A percentile compares a stretch with the other conserved stretches of the same genome.
These are phyloP conservation scores for Malaclemys terrapin DNA, from an alignment of 2,113 vertebrate species.

Conservation along the genomic window DNA sequence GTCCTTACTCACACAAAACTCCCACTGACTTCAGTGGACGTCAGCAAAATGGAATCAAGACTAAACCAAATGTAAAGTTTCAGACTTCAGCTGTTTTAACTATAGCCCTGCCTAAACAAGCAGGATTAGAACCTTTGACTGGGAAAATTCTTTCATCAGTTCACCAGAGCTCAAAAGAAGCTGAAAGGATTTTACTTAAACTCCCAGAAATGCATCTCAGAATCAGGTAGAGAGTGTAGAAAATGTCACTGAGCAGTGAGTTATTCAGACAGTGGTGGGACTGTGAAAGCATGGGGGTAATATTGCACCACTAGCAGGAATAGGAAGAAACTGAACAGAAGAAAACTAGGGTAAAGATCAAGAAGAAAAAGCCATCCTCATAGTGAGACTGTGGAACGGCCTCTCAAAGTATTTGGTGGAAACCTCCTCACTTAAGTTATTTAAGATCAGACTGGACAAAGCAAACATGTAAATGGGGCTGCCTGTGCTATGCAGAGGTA, in stretches of 20 bases:
- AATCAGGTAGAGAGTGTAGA: background rate
- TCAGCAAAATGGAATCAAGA: background rate
- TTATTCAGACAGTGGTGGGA: background rate
- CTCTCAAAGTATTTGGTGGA: background rate
- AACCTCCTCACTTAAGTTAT: background rate
- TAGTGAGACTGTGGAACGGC: background rate
- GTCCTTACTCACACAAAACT: constrained; percentile 10
- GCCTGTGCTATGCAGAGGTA: background rate
- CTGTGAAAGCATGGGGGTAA: background rate
- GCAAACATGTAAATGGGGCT: too few relatives aligned
- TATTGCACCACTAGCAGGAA: background rate
- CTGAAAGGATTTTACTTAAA: background rate
- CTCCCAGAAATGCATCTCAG: background rate
- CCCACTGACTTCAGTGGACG: background rate
- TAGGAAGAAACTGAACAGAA: background rate
- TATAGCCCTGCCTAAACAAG: background rate
- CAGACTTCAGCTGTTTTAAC: background rate
- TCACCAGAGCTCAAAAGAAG: constrained; percentile 19
- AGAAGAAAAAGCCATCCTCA: background rate
- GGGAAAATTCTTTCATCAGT: background rate
- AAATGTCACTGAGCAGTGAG: background rate
- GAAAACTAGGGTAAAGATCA: background rate
- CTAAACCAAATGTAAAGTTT: background rate
- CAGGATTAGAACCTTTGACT: background rate
- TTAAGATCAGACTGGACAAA: background rate